Evolutionary conservation across 2,797 vertebrate species (phyloP), one percentile per base, ranked within the genome.

Genomic region (Serranus cabrilla): DNA sequence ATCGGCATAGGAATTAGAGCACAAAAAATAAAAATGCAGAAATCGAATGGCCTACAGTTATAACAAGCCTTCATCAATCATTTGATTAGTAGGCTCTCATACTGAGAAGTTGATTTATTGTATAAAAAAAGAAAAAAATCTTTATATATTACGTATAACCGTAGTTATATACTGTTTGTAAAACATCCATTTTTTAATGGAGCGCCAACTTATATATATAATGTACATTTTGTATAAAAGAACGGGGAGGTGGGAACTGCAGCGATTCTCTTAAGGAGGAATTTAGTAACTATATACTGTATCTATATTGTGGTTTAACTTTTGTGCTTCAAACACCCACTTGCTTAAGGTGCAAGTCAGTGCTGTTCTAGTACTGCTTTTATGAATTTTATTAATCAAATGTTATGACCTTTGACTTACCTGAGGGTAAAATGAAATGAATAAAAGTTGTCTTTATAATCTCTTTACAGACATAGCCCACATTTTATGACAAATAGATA

Each of bases 401-500:
- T 95, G 93, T 93, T 93, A 94, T 95, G 91, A 95, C 94, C 88
- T 94, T 34, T 93, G 94, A 96, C 95, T 97, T 96, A 94, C 95
- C 93, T 92, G 88, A 94, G 87, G 90, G 86, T 91, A 83, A 96
- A 95, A 69, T 68, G 93, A 86, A 91, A 91, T 80, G 93, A 94
- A 95, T 92, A 89, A 87, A 94, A 94, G 93, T 76, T 96, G 94
- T 93, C 94, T 97, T 97, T 97, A 94, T 97, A 96, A 94, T 94
- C 76, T 76, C 89, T 96, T 95, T 90, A 87, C 76, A 91, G 93
- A 92, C 95, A 94, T 97, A 92, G 84, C 71, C 78, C 75, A 96
- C 95, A 95, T 97, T 98, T 98, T 97, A 96, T 97, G 95, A 96
- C 94, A 95, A 94, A 96, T 96, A 97, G 95, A 95, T 77, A 40